Conservation (phyloP, 1,140 invertebrate genomes). For the Dryas iulia region DNA sequence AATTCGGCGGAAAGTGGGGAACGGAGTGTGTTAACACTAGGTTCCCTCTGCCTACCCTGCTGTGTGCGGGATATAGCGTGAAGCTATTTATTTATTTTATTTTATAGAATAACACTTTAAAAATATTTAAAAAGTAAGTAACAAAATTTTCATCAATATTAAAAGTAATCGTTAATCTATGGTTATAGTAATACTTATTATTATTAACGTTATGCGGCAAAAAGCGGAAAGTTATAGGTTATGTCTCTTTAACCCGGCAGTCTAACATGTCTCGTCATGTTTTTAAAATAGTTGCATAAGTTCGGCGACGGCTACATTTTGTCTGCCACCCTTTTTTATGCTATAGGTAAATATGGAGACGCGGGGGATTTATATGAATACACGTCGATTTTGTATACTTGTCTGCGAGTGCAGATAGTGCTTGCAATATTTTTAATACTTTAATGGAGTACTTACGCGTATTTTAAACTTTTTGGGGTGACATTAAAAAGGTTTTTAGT, state of each 20-base stretch:
- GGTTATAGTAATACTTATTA: too few species aligned
- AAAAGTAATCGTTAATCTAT: too few species aligned
- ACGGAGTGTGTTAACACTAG: too few species aligned
- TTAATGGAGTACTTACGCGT: background rate
- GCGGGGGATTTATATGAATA: background rate
- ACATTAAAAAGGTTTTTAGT: too few species aligned
- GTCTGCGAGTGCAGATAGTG: background rate
- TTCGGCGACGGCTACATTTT: background rate
- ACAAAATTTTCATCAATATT: too few species aligned
- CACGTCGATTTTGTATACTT: background rate
- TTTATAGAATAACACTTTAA: too few species aligned
- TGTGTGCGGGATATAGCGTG: too few species aligned
- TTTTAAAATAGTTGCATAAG: constrained; percentile 2
- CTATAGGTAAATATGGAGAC: background rate
- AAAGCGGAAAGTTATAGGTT: background rate
- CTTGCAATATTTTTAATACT: background rate
- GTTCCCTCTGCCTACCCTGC: too few species aligned
- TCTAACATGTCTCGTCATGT: background rate
- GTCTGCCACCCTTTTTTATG: background rate
- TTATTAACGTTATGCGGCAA: too few species aligned
- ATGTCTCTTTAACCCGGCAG: background rate
- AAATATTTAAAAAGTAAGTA: too few species aligned
- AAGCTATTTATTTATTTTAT: too few species aligned
- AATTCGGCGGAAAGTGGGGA: too few species aligned
- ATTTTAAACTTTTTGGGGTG: background rate